A percentile compares a stretch with the other conserved stretches of the same genome.
phyloP scores from a whole-genome alignment of 2,113 vertebrate species.

The Accipiter virgatus region DNA sequence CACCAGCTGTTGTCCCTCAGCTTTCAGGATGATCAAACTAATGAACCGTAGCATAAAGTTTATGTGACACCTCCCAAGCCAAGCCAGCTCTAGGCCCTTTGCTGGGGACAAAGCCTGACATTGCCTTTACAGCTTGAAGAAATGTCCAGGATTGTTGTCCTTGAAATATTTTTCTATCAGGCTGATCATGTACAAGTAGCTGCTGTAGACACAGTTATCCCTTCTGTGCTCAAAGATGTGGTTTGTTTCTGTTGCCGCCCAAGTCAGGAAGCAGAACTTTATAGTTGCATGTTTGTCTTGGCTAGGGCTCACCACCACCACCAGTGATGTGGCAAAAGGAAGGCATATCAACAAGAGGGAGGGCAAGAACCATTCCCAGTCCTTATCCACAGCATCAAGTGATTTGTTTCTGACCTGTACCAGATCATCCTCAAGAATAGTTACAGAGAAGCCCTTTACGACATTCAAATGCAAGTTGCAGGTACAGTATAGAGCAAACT shows the following conservation, averaged over 20 bases:
- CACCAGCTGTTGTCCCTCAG: background rate
- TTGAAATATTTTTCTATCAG: background rate
- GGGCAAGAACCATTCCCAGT: conserved; percentile 69
- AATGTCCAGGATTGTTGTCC: background rate
- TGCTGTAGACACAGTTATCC: background rate
- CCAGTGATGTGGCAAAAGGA: conserved; percentile 68
- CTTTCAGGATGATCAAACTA: background rate
- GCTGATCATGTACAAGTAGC: background rate
- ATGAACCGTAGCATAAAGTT: background rate
- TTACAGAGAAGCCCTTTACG: conserved; percentile 48
- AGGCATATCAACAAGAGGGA: conserved; percentile 36
- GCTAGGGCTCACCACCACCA: conserved; percentile 62
- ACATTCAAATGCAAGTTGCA: conserved; percentile 59
- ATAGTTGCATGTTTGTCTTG: background rate
- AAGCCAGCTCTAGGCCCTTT: background rate
- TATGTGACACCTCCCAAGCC: background rate
- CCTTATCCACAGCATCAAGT: conserved; percentile 60
- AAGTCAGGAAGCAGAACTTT: background rate
- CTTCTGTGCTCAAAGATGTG: background rate
- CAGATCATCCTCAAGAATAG: conserved; percentile 59
- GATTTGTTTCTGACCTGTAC: conserved; percentile 63
- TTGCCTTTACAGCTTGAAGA: background rate
- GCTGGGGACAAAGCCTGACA: background rate
- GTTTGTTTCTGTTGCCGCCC: background rate
- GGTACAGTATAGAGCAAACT: background rate